phyloP scores from a whole-genome alignment of 2,797 vertebrate species.

The Zenarchopterus dispar region DNA sequence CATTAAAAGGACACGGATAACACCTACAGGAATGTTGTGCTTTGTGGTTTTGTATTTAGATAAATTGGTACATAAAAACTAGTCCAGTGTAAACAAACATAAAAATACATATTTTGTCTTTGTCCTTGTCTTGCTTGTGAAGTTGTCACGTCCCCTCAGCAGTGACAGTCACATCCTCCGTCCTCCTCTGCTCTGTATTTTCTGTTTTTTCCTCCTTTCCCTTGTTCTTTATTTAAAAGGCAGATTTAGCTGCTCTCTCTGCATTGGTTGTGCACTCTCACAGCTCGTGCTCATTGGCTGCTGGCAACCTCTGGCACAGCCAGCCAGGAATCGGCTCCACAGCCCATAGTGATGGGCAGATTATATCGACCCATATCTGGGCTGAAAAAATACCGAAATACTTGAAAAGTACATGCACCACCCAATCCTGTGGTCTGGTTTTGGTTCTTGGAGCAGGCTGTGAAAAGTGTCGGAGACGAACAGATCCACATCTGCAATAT shows the following conservation, averaged over 20 bases:
- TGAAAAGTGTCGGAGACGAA: background rate
- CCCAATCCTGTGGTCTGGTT: background rate
- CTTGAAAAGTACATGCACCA: background rate
- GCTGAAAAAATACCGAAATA: background rate
- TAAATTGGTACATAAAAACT: too few relatives aligned
- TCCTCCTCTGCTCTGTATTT: conserved; percentile 18
- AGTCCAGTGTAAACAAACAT: too few relatives aligned
- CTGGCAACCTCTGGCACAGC: conserved; percentile 55
- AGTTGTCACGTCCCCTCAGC: too few relatives aligned
- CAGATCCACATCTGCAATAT: background rate
- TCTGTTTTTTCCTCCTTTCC: conserved; percentile 23
- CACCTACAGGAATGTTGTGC: too few relatives aligned
- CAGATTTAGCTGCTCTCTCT: conserved; percentile 55
- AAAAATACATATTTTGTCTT: background rate
- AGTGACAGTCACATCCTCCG: background rate
- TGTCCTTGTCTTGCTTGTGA: background rate
- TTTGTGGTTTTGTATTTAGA: too few relatives aligned
- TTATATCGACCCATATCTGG: conserved; percentile 46
- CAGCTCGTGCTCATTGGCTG: conserved; percentile 73
- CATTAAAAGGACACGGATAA: too few relatives aligned
- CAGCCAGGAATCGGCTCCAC: conserved; percentile 73
- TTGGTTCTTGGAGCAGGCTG: background rate
- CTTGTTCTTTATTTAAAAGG: conserved; percentile 61
- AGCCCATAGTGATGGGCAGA: conserved; percentile 80
- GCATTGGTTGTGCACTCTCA: conserved; percentile 51